Evolutionary conservation across 2,888 invertebrate species (phyloP).

Genomic region (Andricus quercusramuli): DNA sequence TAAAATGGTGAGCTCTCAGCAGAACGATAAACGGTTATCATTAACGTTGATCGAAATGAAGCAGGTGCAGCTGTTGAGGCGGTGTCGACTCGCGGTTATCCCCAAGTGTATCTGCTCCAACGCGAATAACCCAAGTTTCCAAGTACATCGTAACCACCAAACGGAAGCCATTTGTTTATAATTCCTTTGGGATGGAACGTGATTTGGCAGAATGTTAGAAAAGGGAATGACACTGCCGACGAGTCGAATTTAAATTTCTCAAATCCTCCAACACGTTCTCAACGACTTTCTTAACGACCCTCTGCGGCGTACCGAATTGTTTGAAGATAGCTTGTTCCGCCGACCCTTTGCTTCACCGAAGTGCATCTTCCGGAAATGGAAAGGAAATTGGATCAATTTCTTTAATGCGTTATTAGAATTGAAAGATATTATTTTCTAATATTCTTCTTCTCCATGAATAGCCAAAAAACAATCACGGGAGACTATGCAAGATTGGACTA

Average conservation of each 20-base stretch:
- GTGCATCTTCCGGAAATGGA: neutral
- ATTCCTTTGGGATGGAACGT: slow-evolving; percentile 54
- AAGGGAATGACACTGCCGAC: slow-evolving; percentile 39
- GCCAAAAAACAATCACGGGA: neutral
- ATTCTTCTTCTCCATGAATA: neutral
- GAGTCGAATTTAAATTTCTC: slow-evolving; percentile 55
- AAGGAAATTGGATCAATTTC: neutral
- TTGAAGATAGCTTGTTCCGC: neutral
- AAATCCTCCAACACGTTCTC: slow-evolving; percentile 45
- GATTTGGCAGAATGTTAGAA: slow-evolving; percentile 37
- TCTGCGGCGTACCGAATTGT: neutral
- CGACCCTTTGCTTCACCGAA: neutral
- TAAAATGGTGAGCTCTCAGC: neutral
- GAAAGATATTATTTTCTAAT: neutral
- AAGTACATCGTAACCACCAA: slow-evolving; percentile 64
- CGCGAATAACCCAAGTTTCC: slow-evolving; percentile 61
- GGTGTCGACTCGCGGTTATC: neutral
- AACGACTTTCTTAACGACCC: neutral
- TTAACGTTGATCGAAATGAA: slow-evolving; percentile 1
- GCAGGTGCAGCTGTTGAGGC: slow-evolving; percentile 4
- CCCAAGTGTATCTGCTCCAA: slow-evolving; percentile 53
- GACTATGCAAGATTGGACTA: too few species aligned
- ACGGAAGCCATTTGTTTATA: slow-evolving; percentile 58
- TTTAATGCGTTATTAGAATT: neutral
- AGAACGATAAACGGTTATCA: neutral